Evolutionary conservation across 1,140 invertebrate genomes (phyloP).

Genomic region (Sarcophaga bullata): DNA sequence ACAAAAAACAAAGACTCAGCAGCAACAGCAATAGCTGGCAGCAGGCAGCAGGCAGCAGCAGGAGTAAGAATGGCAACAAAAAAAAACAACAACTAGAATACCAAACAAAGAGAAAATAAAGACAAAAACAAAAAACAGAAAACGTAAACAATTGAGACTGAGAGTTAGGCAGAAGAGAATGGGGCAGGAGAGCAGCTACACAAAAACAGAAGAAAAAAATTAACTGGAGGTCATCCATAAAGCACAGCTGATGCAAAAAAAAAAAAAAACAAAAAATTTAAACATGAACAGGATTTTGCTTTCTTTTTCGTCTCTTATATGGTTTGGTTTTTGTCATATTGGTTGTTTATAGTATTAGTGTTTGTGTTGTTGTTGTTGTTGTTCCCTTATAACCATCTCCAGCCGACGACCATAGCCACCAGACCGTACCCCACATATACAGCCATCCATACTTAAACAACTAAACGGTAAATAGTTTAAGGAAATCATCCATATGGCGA

Average conservation of each 20-base stretch:
- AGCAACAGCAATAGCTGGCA: neutral
- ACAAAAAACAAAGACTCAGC: neutral
- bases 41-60: too few relatives aligned
- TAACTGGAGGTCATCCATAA: constrained; percentile 32
- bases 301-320: neutral
- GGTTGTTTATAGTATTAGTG: too few relatives aligned
- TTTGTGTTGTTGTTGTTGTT: too few relatives aligned
- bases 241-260: constrained; percentile 23
- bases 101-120: neutral
- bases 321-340: neutral
- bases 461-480: neutral
- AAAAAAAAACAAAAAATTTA: neutral
- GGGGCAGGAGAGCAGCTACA: neutral
- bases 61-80: too few relatives aligned
- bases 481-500: neutral
- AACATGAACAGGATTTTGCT: constrained; percentile 16
- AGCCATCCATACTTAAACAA: too few relatives aligned
- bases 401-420: too few relatives aligned
- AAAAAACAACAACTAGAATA: neutral
- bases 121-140: neutral
- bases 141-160: too few relatives aligned
- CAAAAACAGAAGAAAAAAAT: neutral
- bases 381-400: too few relatives aligned
- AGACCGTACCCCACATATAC: too few relatives aligned
- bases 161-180: too few relatives aligned